These are phyloP conservation scores for Aproaerema taeniolella DNA, from an alignment of 2,888 invertebrate species.

Conservation along the genomic window DNA sequence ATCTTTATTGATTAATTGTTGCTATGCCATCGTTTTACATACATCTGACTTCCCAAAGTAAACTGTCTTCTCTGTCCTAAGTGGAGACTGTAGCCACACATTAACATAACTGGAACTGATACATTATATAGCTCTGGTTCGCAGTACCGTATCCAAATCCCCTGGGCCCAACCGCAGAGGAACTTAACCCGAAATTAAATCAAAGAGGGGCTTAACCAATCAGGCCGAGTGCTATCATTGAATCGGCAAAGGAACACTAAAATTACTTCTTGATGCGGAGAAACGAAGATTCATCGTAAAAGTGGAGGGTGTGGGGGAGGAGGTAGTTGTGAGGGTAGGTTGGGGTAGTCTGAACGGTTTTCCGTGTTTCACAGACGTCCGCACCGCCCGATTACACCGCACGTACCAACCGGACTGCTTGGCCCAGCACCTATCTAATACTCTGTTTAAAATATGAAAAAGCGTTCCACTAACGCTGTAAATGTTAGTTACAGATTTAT, in stretches of 20 bases:
- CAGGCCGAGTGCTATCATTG: constrained; percentile 77
- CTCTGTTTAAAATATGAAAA: constrained; percentile 73
- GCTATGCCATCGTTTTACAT: too few species aligned
- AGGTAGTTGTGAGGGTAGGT: constrained; percentile 29
- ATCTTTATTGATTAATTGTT: too few species aligned
- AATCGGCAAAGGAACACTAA: constrained; percentile 77
- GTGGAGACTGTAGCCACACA: constrained; percentile 25
- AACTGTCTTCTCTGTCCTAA: not conserved
- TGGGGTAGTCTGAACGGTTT: constrained; percentile 73
- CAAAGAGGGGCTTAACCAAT: constrained; percentile 76
- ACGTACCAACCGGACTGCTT: constrained; percentile 56
- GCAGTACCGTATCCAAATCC: constrained; percentile 50
- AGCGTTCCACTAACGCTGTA: constrained; percentile 70
- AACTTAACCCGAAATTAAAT: constrained; percentile 77
- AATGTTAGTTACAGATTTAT: constrained; percentile 59
- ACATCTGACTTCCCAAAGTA: not conserved
- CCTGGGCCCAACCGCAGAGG: constrained; percentile 60
- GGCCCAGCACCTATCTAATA: constrained; percentile 53
- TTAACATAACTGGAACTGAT: constrained; percentile 39
- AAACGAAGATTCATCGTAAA: constrained; percentile 78
- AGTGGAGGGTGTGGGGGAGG: constrained; percentile 55
- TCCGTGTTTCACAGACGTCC: constrained; percentile 72
- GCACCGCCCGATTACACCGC: constrained; percentile 67
- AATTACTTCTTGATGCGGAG: constrained; percentile 77
- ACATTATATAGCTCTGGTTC: constrained; percentile 45